A percentile compares a stretch with the other conserved stretches of the same genome.
These are phyloP conservation scores for Xestia sexstrigata DNA, from an alignment of 2,888 invertebrate species.

Conservation along the genomic window DNA sequence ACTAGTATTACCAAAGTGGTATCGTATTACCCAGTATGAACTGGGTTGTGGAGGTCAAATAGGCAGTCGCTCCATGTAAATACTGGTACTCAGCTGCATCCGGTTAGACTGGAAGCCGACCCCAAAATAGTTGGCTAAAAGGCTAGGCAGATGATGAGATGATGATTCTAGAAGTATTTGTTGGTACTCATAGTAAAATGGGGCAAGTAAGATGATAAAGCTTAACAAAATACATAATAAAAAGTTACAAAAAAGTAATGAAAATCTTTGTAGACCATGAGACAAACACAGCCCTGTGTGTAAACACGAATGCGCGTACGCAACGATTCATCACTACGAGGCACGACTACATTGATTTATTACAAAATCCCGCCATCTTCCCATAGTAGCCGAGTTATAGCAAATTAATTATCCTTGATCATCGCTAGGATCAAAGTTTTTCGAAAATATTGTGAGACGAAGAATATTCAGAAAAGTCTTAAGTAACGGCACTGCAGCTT, in stretches of 20 bases:
- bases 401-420: slow-evolving; percentile 72
- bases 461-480: neutral
- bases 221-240: neutral
- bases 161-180: no score
- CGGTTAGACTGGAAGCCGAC: no score
- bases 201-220: no score
- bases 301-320: slow-evolving; percentile 66
- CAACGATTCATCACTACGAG: slow-evolving; percentile 76
- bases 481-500: neutral
- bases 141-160: no score
- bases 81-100: no score
- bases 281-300: slow-evolving; percentile 59
- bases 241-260: neutral
- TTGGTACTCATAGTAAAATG: no score
- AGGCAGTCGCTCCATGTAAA: no score
- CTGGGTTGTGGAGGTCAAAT: no score
- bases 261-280: neutral
- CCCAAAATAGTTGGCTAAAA: no score
- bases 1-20: no score
- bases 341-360: slow-evolving; percentile 78
- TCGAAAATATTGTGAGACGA: slow-evolving; percentile 17
- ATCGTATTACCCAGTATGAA: no score
- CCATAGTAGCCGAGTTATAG: slow-evolving; percentile 70
- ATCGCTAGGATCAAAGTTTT: slow-evolving; percentile 29
- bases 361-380: slow-evolving; percentile 65